Conservation (phyloP, 2,113 vertebrate genomes). For the Beaufortia kweichowensis region DNA sequence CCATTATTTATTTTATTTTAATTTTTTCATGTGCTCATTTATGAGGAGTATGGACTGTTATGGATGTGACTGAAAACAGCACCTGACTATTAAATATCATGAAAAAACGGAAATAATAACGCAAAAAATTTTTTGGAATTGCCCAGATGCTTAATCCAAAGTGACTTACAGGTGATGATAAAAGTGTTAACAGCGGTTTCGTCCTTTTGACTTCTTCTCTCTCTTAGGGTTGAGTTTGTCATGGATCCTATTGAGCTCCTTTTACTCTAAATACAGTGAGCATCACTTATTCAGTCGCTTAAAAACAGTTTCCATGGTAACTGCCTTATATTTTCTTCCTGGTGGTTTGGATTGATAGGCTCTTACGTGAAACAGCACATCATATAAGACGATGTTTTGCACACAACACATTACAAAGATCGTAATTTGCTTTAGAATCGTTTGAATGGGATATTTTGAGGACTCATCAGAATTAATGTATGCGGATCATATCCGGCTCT, state of each 20-base stretch:
- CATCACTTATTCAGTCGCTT: neutral
- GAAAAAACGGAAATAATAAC: too few species aligned
- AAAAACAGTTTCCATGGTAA: constrained; percentile 17
- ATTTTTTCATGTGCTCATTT: too few species aligned
- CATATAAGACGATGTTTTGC: neutral
- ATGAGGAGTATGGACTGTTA: too few species aligned
- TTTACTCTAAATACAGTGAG: neutral
- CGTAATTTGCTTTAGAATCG: neutral
- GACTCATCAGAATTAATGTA: neutral
- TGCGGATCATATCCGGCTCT: constrained; percentile 11
- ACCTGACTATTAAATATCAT: too few species aligned
- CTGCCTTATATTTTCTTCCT: neutral
- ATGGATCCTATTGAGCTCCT: neutral
- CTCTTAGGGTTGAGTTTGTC: neutral
- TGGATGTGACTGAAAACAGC: too few species aligned
- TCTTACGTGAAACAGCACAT: neutral
- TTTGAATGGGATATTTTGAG: constrained; percentile 7
- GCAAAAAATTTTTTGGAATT: too few species aligned
- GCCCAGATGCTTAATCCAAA: too few species aligned
- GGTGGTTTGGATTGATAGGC: neutral
- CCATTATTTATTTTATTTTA: too few species aligned
- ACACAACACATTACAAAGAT: neutral
- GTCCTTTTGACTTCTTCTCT: neutral
- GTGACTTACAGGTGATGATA: too few species aligned
- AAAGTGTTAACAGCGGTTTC: too few species aligned